phyloP scores from a whole-genome alignment of 2,888 invertebrate genomes.

The Tenthredo scrophulariae region DNA sequence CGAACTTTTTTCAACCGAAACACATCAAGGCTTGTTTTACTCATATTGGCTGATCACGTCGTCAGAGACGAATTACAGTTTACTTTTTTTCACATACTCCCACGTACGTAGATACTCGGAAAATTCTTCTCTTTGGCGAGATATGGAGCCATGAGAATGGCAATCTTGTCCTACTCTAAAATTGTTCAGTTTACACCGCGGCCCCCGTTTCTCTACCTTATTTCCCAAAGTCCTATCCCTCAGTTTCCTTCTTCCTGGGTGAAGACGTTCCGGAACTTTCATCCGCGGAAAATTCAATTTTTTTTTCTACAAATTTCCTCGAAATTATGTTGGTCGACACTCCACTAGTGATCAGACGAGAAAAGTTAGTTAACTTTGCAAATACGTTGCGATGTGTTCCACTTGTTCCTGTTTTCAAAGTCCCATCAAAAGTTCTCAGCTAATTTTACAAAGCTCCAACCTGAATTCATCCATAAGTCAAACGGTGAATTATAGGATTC shows the following conservation, averaged over 20 bases:
- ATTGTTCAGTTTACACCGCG: neutral
- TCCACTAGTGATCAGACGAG: neutral
- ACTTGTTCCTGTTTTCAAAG: neutral
- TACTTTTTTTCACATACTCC: neutral
- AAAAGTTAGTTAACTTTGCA: neutral
- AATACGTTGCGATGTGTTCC: neutral
- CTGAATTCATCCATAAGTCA: neutral
- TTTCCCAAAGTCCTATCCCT: neutral
- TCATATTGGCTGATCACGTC: neutral
- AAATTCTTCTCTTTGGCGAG: neutral
- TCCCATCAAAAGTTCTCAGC: neutral
- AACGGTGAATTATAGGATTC: neutral
- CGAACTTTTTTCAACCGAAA: neutral
- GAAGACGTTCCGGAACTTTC: neutral
- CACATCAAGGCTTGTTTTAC: constrained; percentile 31
- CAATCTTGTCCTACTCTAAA: neutral
- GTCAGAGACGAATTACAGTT: constrained; percentile 7
- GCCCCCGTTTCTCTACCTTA: neutral
- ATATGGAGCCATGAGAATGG: neutral
- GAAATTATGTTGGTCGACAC: neutral
- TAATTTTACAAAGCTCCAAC: neutral
- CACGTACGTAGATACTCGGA: neutral
- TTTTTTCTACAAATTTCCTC: neutral
- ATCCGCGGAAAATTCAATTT: neutral
- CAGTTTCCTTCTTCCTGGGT: neutral